Base-by-base conservation (phyloP, 2,888 invertebrate species). In the Drosophila vallismaia region DNA sequence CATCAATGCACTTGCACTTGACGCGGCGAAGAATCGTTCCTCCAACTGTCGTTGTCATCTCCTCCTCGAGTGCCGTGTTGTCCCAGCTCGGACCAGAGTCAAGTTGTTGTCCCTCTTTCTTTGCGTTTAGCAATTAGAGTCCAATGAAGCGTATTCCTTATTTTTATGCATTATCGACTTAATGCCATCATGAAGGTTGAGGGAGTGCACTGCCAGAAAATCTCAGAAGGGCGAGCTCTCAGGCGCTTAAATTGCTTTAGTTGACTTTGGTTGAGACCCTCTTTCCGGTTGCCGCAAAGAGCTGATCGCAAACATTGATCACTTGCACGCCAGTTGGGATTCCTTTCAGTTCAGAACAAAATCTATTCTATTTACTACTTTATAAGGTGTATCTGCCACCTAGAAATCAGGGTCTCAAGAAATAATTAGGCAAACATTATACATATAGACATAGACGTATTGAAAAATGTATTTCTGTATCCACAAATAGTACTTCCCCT, bases 151-250 rank as follows among this genome's bases (percentile, higher is more conserved):
- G 79, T 88, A 76, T 81, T 86, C 79, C 87, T 78, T 80, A 77
- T 84, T 77, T 80, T 88, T 84, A 77, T 84, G 86, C 88, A 86
- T 88, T 88, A 86, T 81, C 86, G 85, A 76, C 79, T 88, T 87
- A 85, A 79, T 85, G 79, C 74, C 79, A 88, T 88, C 60, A 10
- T 40, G 48, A 5, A 60, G 62, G 60, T 60, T 60, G 60, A 48
- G 60, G 62, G 62, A 42, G 48, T 40, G 48, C 48, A 60, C 26
- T 48, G 60, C 60, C 60, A 59, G 60, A 48, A 38, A 59, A 48
- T 60, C 60, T 28, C 62, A n/a, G 31, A 60, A 55, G 66, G 59
- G 86, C 12, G 67, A 14, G 64, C 45, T 50, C 26, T 10, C 58
- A 49, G 59, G 68, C 68, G 69, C 80, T 82, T 77, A 77, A 75